These are phyloP conservation scores for Chloropsis cyanopogon DNA, from an alignment of 2,113 vertebrate species.

Conservation along the genomic window DNA sequence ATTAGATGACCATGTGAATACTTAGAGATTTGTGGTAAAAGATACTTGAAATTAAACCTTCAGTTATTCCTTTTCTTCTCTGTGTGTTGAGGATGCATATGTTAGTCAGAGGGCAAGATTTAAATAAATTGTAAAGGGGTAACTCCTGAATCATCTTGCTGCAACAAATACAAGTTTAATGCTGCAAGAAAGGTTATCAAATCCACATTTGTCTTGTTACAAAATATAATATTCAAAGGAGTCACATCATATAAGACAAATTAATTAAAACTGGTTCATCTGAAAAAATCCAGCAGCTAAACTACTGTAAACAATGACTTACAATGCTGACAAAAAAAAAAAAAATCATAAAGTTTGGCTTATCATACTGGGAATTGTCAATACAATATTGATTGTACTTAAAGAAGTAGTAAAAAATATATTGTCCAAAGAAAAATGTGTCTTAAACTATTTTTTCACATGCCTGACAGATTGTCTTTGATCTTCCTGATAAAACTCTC, in stretches of 20 bases:
- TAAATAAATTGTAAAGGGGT: background rate
- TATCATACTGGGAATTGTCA: background rate
- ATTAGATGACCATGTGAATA: background rate
- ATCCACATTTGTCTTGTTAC: background rate
- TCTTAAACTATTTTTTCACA: background rate
- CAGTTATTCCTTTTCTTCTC: background rate
- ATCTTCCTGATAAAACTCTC: conserved; percentile 1
- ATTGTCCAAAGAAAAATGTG: background rate
- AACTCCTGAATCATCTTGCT: background rate
- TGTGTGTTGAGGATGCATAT: background rate
- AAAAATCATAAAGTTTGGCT: background rate
- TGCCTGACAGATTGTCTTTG: background rate
- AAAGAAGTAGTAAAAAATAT: background rate
- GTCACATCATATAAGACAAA: background rate
- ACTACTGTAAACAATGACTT: background rate
- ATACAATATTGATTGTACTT: background rate
- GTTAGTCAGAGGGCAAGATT: background rate
- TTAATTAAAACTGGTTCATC: background rate
- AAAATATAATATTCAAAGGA: background rate
- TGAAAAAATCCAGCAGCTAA: background rate
- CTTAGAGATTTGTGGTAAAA: background rate
- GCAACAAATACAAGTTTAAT: background rate
- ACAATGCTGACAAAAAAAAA: background rate
- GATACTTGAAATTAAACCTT: background rate
- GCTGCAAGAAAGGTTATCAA: background rate